Percentiles rank a stretch among this genome's conserved stretches.
Conservation (phyloP, 2,888 invertebrate genomes). For the Chrysina gloriosa region DNA sequence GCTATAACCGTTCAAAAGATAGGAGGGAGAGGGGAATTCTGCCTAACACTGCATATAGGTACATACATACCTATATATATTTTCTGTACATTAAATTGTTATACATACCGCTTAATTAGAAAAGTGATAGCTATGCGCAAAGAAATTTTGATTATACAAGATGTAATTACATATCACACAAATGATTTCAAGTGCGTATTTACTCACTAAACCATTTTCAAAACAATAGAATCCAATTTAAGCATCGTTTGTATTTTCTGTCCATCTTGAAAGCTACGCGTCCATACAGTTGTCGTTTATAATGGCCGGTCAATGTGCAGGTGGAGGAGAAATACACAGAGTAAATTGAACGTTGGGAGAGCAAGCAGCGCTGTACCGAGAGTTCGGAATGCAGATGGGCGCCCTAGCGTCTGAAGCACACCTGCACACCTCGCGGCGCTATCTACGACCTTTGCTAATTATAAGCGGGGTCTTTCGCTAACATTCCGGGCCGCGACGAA, state of each 20-base stretch:
- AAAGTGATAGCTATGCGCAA: no score
- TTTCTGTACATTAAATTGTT: no score
- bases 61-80: no score
- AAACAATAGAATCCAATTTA: no score
- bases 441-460: constrained; percentile 64
- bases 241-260: background rate
- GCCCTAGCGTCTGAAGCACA: constrained; percentile 62
- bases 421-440: constrained; percentile 64
- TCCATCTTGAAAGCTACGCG: background rate
- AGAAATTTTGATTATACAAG: no score
- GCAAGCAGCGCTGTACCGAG: constrained; percentile 14
- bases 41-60: no score
- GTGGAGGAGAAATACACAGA: constrained; percentile 19
- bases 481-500: constrained; percentile 32
- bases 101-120: no score
- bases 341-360: constrained; percentile 25
- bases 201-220: no score
- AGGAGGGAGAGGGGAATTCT: no score
- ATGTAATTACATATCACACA: no score
- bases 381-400: constrained; percentile 60
- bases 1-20: no score
- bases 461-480: constrained; percentile 52
- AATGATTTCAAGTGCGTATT: no score
- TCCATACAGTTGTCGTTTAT: background rate
- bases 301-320: constrained; percentile 29